Conservation (phyloP, 2,113 vertebrate species). For the Corydoras sp. region DNA sequence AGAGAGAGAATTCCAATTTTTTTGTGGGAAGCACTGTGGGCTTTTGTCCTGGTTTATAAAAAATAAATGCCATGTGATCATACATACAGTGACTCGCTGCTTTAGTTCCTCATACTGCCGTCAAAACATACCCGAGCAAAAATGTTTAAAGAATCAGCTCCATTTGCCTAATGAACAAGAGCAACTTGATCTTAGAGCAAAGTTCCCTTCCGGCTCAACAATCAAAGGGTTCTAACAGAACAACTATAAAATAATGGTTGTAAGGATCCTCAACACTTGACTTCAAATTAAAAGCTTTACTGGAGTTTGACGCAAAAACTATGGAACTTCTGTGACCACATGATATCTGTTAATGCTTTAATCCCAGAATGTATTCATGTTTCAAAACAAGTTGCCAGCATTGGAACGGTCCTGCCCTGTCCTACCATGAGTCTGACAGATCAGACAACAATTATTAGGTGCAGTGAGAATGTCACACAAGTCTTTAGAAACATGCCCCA, state of each 20-base stretch:
- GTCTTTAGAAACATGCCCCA: not conserved
- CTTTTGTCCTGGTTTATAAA: not conserved
- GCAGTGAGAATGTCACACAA: not conserved
- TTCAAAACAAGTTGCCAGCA: slow-evolving; percentile 7
- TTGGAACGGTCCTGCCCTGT: not conserved
- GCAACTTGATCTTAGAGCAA: too few relatives aligned
- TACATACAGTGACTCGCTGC: slow-evolving; percentile 4
- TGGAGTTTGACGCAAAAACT: too few relatives aligned
- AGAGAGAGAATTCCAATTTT: not conserved
- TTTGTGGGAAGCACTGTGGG: not conserved
- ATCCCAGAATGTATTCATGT: not conserved
- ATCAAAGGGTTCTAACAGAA: too few relatives aligned
- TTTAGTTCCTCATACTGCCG: slow-evolving; percentile 9
- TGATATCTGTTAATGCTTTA: not conserved
- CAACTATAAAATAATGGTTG: too few relatives aligned
- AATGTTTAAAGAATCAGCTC: too few relatives aligned
- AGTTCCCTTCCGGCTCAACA: too few relatives aligned
- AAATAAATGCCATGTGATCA: not conserved
- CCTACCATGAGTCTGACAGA: not conserved
- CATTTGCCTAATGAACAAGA: too few relatives aligned
- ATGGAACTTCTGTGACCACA: slow-evolving; percentile 4
- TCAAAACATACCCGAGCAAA: not conserved
- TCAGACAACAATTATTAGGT: not conserved
- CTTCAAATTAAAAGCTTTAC: too few relatives aligned
- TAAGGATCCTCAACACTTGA: too few relatives aligned